Evolutionary conservation across 2,113 vertebrate genomes (phyloP), one percentile per base, ranked within the genome.

Genomic region (Brachirus orientalis): DNA sequence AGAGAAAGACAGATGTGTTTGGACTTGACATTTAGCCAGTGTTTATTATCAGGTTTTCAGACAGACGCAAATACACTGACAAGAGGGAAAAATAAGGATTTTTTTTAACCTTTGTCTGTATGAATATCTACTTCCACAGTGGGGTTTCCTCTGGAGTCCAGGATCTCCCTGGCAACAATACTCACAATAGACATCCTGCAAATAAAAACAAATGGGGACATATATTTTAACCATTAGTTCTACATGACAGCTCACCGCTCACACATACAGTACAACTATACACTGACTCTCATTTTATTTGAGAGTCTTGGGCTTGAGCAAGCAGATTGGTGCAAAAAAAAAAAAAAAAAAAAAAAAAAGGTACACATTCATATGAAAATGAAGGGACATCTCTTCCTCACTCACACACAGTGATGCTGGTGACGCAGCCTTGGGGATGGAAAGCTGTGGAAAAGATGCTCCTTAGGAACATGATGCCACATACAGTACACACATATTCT

Each of bases 131-230:
- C 96, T 88, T 98, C 96, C 79, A 93, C 92, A 35, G 92, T 93
- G 7, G 92, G 92, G 75, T 93, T 92, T 67, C 92, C 92, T 70
- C 65, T 94, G 82, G 96, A 97, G 82, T 98, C 96, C 89, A 98
- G 89, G 90, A 97, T 98, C 93, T 98, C 96, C 2, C 96, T 94
- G 68, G 96, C 95, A 37, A 96, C 93, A 88, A 97, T 94, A 88
- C 90, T 96, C 70, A 95, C 81, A 2, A 98, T 95, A 0, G 95
- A 96, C 96, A 97, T 98, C 86, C 89, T 90, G 76, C 16, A 22
- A 20, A 52, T 58, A 64, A 50, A 19, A 17, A 41, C 13, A 22
- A 28, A 44, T 14, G 38, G 16, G 18, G 53, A 55, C 35, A 44
- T 36, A 13, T 2, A 7, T 41, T 73, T 37, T 40, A 19, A 36